phyloP scores from a whole-genome alignment of 2,888 invertebrate species.

The Elysia crispata region DNA sequence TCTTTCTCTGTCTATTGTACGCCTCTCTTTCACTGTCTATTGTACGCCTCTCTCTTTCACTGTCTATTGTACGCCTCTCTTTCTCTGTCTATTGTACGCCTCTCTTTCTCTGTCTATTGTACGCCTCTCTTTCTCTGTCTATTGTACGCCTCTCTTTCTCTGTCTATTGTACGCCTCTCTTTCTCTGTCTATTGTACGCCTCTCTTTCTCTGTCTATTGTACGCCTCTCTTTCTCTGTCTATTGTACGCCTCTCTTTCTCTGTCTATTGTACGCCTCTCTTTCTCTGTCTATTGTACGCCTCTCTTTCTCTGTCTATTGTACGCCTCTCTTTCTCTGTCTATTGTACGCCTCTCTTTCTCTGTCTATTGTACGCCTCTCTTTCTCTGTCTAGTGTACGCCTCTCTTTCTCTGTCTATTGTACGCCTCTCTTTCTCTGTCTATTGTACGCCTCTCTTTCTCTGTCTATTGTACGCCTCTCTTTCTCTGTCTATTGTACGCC shows the following conservation, averaged over 20 bases:
- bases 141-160: neutral
- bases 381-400: too few species aligned
- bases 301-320: slow-evolving; percentile 1
- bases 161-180: slow-evolving; percentile 20
- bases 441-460: too few species aligned
- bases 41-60: neutral
- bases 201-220: slow-evolving; percentile 46
- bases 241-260: neutral
- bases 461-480: slow-evolving; percentile 36
- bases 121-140: neutral
- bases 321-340: neutral
- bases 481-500: too few species aligned
- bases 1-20: neutral
- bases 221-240: slow-evolving; percentile 40
- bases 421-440: too few species aligned
- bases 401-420: too few species aligned
- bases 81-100: slow-evolving; percentile 9
- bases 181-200: slow-evolving; percentile 44
- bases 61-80: neutral
- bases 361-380: slow-evolving; percentile 11
- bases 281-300: neutral
- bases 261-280: neutral
- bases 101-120: neutral
- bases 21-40: neutral
- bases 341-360: neutral